Evolutionary conservation across 2,797 vertebrate genomes (phyloP), one percentile per base, ranked within the genome.

Genomic region (Hapalemur alaotrensis): DNA sequence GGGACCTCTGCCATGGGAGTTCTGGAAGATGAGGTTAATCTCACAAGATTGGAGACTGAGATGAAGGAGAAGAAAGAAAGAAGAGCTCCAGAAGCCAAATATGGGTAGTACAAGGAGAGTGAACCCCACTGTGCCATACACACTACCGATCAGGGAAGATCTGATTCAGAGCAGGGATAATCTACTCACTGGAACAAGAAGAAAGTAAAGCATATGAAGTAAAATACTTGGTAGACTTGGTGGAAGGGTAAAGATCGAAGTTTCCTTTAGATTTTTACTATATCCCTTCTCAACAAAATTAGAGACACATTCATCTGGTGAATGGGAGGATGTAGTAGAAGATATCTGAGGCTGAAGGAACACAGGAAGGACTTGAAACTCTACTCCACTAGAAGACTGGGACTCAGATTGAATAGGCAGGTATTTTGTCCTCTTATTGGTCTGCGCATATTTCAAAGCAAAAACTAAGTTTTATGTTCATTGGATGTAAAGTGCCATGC

Each of bases 41-140:
- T 48, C 13, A 32, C 7, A 46, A 32, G 41, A 61, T 2, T 30
- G 30, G 67, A 59, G 32, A 28, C 11, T 54, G 25, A 83, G 35
- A 54, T 69, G 18, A 13, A 52, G 13, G 8, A 69, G 50, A 85
- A 61, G 4, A 25, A 35, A 57, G 43, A 69, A 28, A 81, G 25
- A 75, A 46, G 13, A 57, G 5, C 46, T 67, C 22, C 4, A n/a
- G 32, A 81, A 91, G 9, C 20, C 75, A 38, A 46, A 5, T 25
- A 15, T 32, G 67, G 13, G 75, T 35, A 78, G 13, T 41, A 2
- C 13, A 35, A 32, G 20, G n/a, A 86, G 32, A 25, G 72, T 25
- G 15, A 65, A 25, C 14, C 3, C 20, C 0, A 14, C 28, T n/a
- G 1, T 43, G 20, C 30, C n/a, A 20, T 20, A 20, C 25, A 20